Evolutionary conservation across 2,113 vertebrate genomes (phyloP), one percentile per base, ranked within the genome.

Genomic region (Solea senegalensis): DNA sequence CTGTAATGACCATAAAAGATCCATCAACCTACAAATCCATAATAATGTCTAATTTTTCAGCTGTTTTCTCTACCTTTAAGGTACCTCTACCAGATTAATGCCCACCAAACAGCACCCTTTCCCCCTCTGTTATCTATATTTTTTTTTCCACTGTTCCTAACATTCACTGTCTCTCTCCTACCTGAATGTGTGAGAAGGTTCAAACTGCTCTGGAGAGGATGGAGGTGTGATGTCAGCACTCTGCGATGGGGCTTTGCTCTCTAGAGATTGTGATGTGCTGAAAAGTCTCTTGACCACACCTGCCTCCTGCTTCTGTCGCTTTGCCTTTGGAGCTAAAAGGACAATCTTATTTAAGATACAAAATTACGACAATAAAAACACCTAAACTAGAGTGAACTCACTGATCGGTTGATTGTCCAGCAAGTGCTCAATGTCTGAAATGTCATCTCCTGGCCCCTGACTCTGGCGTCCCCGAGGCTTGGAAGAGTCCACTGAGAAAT

Each of bases 231-330:
- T 92, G 48, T 85, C 90, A 61, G 74, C 91, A 0, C 57, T 41
- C 39, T 16, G 27, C 0, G 13, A 72, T 0, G 90, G 87, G 0
- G 86, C 91, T 1, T 79, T 88, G 68, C 87, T 89, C 27, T 79
- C 82, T 48, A 59, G 90, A 2, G 63, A 57, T 26, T 69, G 65
- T 3, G 12, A n/a, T 0, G 15, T 1, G 0, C 69, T 85, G 8
- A 98, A 98, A 57, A 98, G 91, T 56, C 91, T 94, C 90, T 97
- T 98, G 0, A 82, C 92, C 0, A 93, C 95, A 0, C 90, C 90
- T 0, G 87, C 87, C 1, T 97, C 95, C 41, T 96, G 83, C 65
- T 92, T 94, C n/a, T 83, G 93, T 0, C 95, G 92, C 78, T 97
- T 98, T 0, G 91, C 59, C 52, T 89, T 95, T 0, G 95, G 96